These are phyloP conservation scores for Pteropus alecto DNA, from an alignment of 2,113 vertebrate species.

Conservation along the genomic window DNA sequence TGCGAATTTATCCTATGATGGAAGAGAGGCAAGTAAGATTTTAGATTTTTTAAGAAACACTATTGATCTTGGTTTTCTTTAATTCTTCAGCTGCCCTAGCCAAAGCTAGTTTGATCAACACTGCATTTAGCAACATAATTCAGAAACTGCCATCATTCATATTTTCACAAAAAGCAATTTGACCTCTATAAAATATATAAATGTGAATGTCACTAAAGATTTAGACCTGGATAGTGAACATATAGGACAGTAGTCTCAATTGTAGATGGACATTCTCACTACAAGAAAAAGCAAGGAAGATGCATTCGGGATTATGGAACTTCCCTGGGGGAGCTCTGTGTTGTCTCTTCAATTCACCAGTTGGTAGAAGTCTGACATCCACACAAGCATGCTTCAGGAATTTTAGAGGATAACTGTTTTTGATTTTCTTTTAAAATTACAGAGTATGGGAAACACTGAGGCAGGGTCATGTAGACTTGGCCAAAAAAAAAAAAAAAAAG, in stretches of 20 bases:
- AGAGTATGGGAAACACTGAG: no score
- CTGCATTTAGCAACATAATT: background rate
- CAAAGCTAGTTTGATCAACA: background rate
- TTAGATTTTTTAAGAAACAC: background rate
- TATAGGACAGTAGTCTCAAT: background rate
- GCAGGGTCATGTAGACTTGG: no score
- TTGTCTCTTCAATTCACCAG: background rate
- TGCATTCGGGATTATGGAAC: rapidly evolving
- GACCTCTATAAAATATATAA: background rate
- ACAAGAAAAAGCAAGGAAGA: background rate
- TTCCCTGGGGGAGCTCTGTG: background rate
- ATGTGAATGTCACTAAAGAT: background rate
- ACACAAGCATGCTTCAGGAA: background rate
- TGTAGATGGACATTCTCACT: background rate
- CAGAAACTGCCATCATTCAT: background rate
- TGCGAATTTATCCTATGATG: background rate
- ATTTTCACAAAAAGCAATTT: background rate
- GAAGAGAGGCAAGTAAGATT: background rate
- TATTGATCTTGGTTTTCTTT: background rate
- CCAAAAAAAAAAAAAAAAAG: background rate
- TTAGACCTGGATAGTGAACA: background rate
- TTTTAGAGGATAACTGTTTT: background rate
- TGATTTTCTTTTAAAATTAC: background rate
- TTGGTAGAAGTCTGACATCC: background rate
- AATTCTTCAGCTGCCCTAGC: background rate